phyloP scores from a whole-genome alignment of 53 echinoderm and acorn worm genomes.

The Astropecten irregularis region DNA sequence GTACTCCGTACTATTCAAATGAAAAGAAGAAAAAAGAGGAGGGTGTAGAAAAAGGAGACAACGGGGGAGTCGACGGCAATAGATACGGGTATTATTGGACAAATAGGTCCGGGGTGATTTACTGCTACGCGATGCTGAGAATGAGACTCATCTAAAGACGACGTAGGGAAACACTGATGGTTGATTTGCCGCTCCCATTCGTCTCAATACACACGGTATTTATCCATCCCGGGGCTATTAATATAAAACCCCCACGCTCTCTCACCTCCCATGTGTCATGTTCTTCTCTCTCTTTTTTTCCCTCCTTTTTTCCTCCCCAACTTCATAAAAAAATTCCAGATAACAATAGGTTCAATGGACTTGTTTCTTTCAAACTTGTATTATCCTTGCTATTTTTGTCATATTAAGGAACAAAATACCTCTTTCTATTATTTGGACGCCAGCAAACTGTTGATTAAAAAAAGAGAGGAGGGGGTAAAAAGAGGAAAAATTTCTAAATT shows the following conservation, averaged over 20 bases:
- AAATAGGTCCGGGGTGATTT: constrained; percentile 46
- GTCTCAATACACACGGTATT: constrained; percentile 44
- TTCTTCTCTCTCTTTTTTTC: no score
- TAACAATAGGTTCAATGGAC: constrained; percentile 52
- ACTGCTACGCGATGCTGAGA: background rate
- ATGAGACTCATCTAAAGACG: no score
- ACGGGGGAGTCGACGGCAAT: constrained; percentile 28
- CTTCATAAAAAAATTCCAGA: background rate
- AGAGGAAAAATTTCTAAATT: no score
- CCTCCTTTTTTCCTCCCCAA: no score
- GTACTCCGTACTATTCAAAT: background rate
- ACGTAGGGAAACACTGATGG: background rate
- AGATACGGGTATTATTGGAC: constrained; percentile 57
- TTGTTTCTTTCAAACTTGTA: constrained; percentile 29
- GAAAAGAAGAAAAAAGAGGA: no score
- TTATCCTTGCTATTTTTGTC: constrained; percentile 49
- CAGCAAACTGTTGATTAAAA: no score
- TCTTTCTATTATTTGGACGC: no score
- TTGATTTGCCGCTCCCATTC: constrained; percentile 55
- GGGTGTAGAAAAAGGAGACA: background rate
- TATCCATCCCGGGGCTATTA: constrained; percentile 42
- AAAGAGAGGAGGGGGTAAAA: no score
- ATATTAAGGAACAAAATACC: no score
- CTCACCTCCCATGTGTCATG: no score
- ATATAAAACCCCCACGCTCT: constrained; percentile 27